Conservation (phyloP, 2,888 invertebrate species). For the Crossocerus cetratus region DNA sequence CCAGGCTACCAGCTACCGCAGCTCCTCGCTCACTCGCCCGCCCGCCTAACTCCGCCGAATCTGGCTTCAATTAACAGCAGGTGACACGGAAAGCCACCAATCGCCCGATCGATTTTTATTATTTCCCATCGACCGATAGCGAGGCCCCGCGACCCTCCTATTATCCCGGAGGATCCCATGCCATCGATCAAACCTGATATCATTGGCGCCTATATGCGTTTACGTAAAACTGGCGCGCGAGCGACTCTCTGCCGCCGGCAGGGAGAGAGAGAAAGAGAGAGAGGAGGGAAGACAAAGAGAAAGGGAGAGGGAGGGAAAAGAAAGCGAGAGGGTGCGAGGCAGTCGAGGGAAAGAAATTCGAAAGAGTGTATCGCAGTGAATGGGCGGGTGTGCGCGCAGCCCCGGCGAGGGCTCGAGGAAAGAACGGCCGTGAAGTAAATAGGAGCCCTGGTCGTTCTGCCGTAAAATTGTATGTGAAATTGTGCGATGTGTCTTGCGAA, state of each 20-base stretch:
- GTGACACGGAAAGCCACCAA: conserved; percentile 9
- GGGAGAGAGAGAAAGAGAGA: background rate
- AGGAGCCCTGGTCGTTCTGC: conserved; percentile 75
- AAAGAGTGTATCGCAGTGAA: conserved; percentile 18
- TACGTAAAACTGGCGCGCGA: conserved; percentile 1
- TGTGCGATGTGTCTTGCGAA: conserved; percentile 77
- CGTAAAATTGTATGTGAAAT: conserved; percentile 78
- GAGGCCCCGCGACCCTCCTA: background rate
- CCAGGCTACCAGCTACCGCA: background rate
- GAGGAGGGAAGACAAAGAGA: background rate
- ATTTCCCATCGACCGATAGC: background rate
- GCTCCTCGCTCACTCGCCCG: background rate
- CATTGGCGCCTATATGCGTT: background rate
- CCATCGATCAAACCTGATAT: no score
- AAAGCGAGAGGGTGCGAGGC: background rate
- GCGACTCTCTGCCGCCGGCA: background rate
- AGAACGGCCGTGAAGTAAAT: conserved; percentile 74
- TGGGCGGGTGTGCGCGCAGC: conserved; percentile 37
- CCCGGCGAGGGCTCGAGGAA: conserved; percentile 26
- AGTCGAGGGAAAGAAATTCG: conserved; percentile 2
- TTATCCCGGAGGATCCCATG: background rate
- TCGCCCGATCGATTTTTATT: background rate
- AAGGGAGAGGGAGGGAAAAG: conserved; percentile 26
- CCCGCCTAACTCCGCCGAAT: conserved; percentile 2
- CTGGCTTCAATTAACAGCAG: conserved; percentile 31